These are phyloP conservation scores for Furcula furcula DNA, from an alignment of 2,888 invertebrate species.

Conservation along the genomic window DNA sequence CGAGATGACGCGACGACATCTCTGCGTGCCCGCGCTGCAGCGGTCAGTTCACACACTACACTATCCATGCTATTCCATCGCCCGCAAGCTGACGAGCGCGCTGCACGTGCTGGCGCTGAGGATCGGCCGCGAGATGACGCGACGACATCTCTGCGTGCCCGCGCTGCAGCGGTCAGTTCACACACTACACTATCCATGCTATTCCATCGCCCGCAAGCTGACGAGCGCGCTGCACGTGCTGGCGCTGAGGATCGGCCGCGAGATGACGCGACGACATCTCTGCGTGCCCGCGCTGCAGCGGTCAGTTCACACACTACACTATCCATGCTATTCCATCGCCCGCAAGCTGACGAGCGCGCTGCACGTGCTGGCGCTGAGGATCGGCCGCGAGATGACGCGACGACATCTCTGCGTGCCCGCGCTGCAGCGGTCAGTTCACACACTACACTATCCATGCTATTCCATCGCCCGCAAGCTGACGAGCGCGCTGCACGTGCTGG, in stretches of 20 bases:
- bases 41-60: slow-evolving; percentile 34
- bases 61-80: too few relatives aligned
- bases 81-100: slow-evolving; percentile 91
- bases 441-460: too few relatives aligned
- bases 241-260: slow-evolving; percentile 88
- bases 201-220: slow-evolving; percentile 91
- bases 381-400: too few relatives aligned
- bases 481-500: too few relatives aligned
- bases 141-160: slow-evolving; percentile 87
- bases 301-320: slow-evolving; percentile 26
- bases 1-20: slow-evolving; percentile 88
- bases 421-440: too few relatives aligned
- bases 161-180: slow-evolving; percentile 56
- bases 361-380: too few relatives aligned
- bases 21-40: slow-evolving; percentile 84
- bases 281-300: slow-evolving; percentile 83
- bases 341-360: too few relatives aligned
- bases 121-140: slow-evolving; percentile 89
- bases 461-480: too few relatives aligned
- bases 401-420: too few relatives aligned
- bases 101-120: slow-evolving; percentile 90
- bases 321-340: too few relatives aligned
- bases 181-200: too few relatives aligned
- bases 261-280: slow-evolving; percentile 88
- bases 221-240: slow-evolving; percentile 91